Evolutionary conservation across 2,113 vertebrate species (phyloP).

Genomic region (Brachypteracias leptosomus): DNA sequence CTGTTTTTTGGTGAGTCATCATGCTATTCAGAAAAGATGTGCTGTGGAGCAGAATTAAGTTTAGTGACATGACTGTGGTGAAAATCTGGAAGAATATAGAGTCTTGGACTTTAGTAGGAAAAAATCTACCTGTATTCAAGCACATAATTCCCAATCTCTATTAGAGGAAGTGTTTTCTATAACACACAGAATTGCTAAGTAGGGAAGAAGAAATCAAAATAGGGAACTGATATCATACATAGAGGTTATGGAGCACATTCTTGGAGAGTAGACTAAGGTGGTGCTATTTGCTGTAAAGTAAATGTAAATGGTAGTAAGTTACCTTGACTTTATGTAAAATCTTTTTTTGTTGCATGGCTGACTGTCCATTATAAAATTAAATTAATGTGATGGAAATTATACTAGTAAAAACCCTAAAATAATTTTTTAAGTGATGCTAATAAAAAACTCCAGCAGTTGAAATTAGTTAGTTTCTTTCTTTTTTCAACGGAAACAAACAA

Average conservation of each 20-base stretch:
- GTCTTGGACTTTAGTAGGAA: background rate
- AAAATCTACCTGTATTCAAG: background rate
- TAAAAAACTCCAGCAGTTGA: background rate
- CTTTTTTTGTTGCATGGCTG: background rate
- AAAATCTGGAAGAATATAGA: constrained; percentile 31
- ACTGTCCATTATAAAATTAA: background rate
- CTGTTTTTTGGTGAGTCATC: background rate
- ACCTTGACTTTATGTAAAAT: background rate
- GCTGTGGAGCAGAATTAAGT: background rate
- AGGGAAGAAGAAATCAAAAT: background rate
- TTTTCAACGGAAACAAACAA: background rate
- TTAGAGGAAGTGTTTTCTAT: background rate
- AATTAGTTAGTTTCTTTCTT: too few species aligned
- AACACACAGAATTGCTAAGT: background rate
- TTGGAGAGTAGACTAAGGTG: background rate
- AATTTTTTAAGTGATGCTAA: background rate
- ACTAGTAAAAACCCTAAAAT: accelerated
- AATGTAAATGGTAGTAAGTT: background rate
- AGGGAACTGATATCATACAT: background rate
- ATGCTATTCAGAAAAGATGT: background rate
- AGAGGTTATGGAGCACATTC: background rate
- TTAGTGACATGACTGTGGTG: background rate
- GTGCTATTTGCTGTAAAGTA: background rate
- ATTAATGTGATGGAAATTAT: background rate
- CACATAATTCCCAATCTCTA: background rate